These are phyloP conservation scores for Platyrinchus mystaceus DNA, from an alignment of 2,797 vertebrate genomes.

Conservation along the genomic window DNA sequence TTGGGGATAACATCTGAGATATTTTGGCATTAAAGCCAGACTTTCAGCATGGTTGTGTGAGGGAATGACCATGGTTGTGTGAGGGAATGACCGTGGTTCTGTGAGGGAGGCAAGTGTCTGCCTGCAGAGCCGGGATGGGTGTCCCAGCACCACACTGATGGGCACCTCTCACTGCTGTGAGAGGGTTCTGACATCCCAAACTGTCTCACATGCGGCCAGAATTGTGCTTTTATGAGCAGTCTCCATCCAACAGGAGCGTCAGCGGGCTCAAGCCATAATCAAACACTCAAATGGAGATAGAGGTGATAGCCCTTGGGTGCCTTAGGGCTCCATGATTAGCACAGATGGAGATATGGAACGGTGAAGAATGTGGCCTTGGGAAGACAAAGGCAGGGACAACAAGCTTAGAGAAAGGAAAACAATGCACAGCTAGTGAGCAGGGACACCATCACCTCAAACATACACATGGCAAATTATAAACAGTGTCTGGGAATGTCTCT, in stretches of 20 bases:
- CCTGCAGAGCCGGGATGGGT: too few relatives aligned
- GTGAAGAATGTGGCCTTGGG: background rate
- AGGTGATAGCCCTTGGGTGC: rapidly evolving
- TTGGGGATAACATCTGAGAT: background rate
- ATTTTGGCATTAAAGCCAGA: background rate
- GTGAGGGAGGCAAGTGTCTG: background rate
- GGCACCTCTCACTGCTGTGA: background rate
- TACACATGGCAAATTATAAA: background rate
- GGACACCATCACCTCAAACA: background rate
- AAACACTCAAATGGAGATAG: rapidly evolving
- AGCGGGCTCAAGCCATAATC: background rate
- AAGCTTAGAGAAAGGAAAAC: background rate
- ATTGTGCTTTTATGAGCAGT: rapidly evolving
- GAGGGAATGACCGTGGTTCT: background rate
- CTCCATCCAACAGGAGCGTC: background rate
- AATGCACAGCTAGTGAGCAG: background rate
- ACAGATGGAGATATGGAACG: background rate
- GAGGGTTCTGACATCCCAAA: background rate
- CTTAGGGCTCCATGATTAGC: background rate
- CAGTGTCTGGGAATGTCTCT: background rate
- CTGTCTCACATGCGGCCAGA: background rate
- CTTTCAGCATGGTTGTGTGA: background rate
- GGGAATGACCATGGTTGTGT: background rate
- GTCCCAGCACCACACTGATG: background rate
- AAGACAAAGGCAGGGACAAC: background rate